These are phyloP conservation scores for Calycopis cecrops DNA, from an alignment of 1,140 invertebrate genomes.

Conservation along the genomic window DNA sequence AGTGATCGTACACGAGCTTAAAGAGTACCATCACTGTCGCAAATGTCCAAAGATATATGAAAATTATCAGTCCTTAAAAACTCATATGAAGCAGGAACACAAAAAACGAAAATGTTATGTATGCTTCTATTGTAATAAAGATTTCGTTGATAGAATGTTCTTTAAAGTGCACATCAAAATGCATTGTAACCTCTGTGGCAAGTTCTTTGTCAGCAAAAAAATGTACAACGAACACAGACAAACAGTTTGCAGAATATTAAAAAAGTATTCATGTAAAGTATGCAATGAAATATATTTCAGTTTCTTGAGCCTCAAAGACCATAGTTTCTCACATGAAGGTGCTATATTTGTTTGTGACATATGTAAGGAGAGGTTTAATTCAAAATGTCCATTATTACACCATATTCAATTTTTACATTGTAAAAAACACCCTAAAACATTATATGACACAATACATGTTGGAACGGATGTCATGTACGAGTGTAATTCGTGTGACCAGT, in stretches of 20 bases:
- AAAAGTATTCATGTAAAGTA: conserved; percentile 44
- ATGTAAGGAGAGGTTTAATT: conserved; percentile 54
- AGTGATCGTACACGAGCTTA: conserved; percentile 48
- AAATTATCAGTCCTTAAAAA: conserved; percentile 41
- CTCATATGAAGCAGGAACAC: conserved; percentile 49
- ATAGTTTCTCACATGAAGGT: conserved; percentile 48
- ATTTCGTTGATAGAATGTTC: conserved; percentile 53
- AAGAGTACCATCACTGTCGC: conserved; percentile 53
- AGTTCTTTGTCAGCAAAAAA: conserved; percentile 36
- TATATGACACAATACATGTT: conserved; percentile 34
- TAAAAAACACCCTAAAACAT: conserved; percentile 27
- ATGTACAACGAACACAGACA: conserved; percentile 41
- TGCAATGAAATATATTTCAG: conserved; percentile 42
- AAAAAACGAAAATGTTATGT: conserved; percentile 62
- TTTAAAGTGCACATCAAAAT: conserved; percentile 62
- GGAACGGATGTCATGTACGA: conserved; percentile 34
- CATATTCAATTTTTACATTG: conserved; percentile 53
- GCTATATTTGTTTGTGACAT: conserved; percentile 48
- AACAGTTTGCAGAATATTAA: conserved; percentile 35
- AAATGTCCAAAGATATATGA: conserved; percentile 57
- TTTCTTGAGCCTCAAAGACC: conserved; percentile 56
- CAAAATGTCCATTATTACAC: conserved; percentile 46
- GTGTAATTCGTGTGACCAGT: conserved; percentile 56
- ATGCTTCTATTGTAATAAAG: conserved; percentile 55
- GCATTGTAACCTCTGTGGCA: conserved; percentile 50